Base-by-base conservation (phyloP, 2,888 invertebrate species). In the Syritta pipiens region DNA sequence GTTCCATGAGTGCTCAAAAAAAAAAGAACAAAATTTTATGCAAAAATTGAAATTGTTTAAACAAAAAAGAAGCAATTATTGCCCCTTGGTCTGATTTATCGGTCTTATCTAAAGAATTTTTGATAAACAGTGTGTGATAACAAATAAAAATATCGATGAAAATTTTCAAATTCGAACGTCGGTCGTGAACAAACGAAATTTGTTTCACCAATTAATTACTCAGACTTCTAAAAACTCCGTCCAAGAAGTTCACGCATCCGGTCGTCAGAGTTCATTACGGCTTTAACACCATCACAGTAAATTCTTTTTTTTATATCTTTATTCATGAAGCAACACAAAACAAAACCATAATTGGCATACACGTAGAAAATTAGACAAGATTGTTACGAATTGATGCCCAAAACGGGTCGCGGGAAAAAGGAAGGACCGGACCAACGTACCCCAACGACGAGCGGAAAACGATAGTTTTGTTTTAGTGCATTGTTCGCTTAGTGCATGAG, bases 311-410 rank as follows among this genome's bases (percentile, higher is more conserved):
- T 60, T 59, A 51, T 67, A 57, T 51, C 59, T 63, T 75, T 76
- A 76, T 69, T 69, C 76, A 76, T 63, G 63, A 76, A 59, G 51
- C 68, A 51, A 63, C 69, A 51, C 63, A 57, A 57, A 76, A 59
- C 49, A 57, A 55, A 57, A 28, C 69, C 76, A 69, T 76, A 76
- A 69, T 69, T 69, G 76, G 63, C 62, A 62, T 69, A 55, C 42
- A 63, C 49, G 49, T 28, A 55, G 20, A 57, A 49, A 62, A 63
- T 22, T 69, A 69, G 57, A 62, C 57, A 63, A 62, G 51, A 57
- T 28, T 63, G 44, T 63, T 69, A 55, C 48, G 53, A 68, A 55
- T 55, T 62, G 42, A 42, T 59, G 68, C 53, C 37, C 59, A 46
- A 67, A 53, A 30, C 51, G 44, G 35, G 12, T 67, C 30, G 60